Evolutionary conservation across 2,113 vertebrate genomes (phyloP).

Genomic region (Tragelaphus scriptus): DNA sequence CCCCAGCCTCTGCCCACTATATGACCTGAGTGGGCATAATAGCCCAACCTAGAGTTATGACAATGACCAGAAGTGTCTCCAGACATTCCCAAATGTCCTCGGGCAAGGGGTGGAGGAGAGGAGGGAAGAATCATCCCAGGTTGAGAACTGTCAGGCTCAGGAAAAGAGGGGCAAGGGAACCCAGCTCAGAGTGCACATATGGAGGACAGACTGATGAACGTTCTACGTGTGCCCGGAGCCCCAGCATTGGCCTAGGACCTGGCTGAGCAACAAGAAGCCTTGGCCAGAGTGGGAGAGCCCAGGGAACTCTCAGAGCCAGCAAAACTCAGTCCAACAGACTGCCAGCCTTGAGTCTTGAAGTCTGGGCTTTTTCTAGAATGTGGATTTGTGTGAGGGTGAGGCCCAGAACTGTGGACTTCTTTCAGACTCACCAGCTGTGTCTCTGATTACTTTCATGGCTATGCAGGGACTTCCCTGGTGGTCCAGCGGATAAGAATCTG

Average conservation of each 20-base stretch:
- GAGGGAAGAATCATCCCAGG: not conserved
- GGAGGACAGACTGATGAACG: not conserved
- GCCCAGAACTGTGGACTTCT: not conserved
- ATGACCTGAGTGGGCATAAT: not conserved
- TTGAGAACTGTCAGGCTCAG: not conserved
- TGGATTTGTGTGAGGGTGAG: accelerated
- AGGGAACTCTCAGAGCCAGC: not conserved
- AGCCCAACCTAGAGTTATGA: not conserved
- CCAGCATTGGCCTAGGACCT: not conserved
- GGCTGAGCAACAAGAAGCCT: not conserved
- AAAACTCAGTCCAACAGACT: not conserved
- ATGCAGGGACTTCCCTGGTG: not conserved
- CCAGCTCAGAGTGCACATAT: not conserved
- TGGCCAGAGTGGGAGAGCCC: not conserved
- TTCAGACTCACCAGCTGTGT: not conserved
- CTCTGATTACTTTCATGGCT: not conserved
- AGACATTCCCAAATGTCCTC: not conserved
- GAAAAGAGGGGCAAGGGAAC: not conserved
- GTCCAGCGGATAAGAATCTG: not conserved
- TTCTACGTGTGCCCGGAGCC: accelerated
- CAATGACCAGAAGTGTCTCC: not conserved
- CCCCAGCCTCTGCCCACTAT: not conserved
- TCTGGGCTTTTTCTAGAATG: not conserved
- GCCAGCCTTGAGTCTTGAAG: not conserved
- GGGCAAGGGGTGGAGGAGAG: not conserved